These are phyloP conservation scores for Myiagra hebetior DNA, from an alignment of 2,113 vertebrate species.

Conservation along the genomic window DNA sequence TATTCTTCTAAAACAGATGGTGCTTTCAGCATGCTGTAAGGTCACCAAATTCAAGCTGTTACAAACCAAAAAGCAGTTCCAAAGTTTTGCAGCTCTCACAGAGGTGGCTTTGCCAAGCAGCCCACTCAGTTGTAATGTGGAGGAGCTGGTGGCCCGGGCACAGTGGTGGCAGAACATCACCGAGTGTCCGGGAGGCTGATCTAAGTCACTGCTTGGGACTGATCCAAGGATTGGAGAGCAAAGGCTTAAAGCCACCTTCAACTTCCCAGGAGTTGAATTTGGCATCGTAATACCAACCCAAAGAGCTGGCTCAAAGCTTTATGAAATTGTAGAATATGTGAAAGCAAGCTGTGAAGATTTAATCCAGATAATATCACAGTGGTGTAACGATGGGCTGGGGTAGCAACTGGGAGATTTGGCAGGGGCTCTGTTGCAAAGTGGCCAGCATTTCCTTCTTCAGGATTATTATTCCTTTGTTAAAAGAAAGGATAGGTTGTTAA, in stretches of 20 bases:
- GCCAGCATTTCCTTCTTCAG: background rate
- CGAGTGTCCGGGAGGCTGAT: background rate
- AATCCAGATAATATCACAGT: constrained; percentile 68
- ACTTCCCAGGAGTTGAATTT: constrained; percentile 49
- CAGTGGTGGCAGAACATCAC: constrained; percentile 4
- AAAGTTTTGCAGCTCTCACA: background rate
- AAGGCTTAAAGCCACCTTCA: constrained; percentile 58
- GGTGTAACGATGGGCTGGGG: constrained; percentile 44
- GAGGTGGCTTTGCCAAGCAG: constrained; percentile 9
- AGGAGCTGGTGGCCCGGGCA: background rate
- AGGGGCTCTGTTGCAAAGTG: background rate
- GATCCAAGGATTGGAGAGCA: constrained; percentile 19
- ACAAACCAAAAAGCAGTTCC: constrained; percentile 25
- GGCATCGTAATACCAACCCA: constrained; percentile 16
- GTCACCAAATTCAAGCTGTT: constrained; percentile 61
- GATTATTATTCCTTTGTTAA: constrained; percentile 27
- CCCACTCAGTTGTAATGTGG: background rate
- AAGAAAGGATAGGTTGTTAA: constrained; percentile 29
- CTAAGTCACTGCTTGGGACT: constrained; percentile 24
- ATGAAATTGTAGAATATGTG: constrained; percentile 56
- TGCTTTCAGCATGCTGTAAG: background rate
- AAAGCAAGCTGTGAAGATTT: constrained; percentile 65
- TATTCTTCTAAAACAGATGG: constrained; percentile 39
- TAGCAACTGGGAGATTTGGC: constrained; percentile 63
- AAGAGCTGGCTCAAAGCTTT: constrained; percentile 56